Evolutionary conservation across 2,113 vertebrate genomes (phyloP), one percentile per base, ranked within the genome.

Genomic region (Neoarius graeffei): DNA sequence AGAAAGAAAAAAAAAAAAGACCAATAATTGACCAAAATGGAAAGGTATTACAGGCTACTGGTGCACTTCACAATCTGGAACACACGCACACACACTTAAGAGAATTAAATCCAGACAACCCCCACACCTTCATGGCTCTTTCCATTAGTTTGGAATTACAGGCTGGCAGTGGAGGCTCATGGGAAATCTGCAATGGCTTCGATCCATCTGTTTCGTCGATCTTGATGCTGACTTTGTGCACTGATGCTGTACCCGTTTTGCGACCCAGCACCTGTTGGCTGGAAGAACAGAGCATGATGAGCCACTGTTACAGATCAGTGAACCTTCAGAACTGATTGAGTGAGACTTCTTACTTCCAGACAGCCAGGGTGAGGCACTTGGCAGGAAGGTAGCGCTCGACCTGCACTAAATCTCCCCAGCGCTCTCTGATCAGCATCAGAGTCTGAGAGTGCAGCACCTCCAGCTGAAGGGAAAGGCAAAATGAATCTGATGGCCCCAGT

Each of bases 341-440:
- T 35, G 19, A 83, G 27, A 35, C 19, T 3, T 87, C 98, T 96
- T 97, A 99, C 98, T 99, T 99, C 98, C 98, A 99, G 92, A 99
- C 98, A 64, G 96, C 94, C 48, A 99, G 96, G 0, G 97, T 98
- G 91, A 99, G 98, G 92, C 97, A 98, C 94, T 99, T 99, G 79
- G 98, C 98, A 3, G 98, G 96, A 71, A 97, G 89, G 54, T 99
- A 99, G 91, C 97, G 95, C 93, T 99, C 98, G 90, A 99, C 98
- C 91, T 99, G 98, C 88, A 99, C 98, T 69, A 99, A 96, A 94
- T 99, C 98, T n/a, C 98, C 98, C 98, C 98, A 99, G 48, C 98
- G 96, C 93, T 99, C 98, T 76, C 97, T 95, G 88, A 99, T 96
- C 91, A 99, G 95, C 98, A 99, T 98, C 85, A 98, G 92, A 27